Evolutionary conservation across 2,797 vertebrate genomes (phyloP).

Genomic region (Thunnus albacares): DNA sequence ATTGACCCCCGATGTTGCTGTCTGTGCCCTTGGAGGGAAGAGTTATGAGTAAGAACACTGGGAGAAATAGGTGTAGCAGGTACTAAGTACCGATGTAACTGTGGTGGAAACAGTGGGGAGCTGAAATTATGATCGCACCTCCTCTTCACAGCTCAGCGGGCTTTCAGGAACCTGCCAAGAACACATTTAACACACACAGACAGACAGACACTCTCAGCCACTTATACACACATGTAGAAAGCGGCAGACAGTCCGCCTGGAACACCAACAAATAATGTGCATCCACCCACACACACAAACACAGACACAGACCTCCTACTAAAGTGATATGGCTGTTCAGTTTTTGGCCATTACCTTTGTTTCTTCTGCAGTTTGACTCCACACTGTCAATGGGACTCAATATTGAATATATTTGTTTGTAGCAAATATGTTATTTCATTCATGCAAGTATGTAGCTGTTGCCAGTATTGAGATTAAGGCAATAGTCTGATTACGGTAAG

Average conservation of each 20-base stretch:
- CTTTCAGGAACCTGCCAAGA: constrained; percentile 70
- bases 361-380: constrained; percentile 9
- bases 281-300: constrained; percentile 17
- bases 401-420: constrained; percentile 1
- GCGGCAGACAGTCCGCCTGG: constrained; percentile 43
- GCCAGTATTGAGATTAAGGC: constrained; percentile 38
- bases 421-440: constrained; percentile 26
- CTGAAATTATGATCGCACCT: constrained; percentile 78
- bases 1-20: constrained; percentile 51
- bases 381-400: constrained; percentile 19
- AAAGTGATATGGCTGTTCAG: constrained; percentile 11
- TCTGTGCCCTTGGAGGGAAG: constrained; percentile 48
- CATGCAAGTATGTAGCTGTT: constrained; percentile 14
- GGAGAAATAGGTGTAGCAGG: constrained; percentile 62
- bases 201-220: constrained; percentile 43
- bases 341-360: constrained; percentile 11
- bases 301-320: constrained; percentile 9
- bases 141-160: constrained; percentile 77
- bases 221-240: constrained; percentile 36
- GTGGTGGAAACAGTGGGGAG: constrained; percentile 67
- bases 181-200: constrained; percentile 69
- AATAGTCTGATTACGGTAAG: constrained; percentile 33
- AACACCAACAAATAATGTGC: constrained; percentile 28
- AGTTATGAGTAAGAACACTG: constrained; percentile 58
- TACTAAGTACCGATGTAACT: constrained; percentile 66